Base-by-base conservation (phyloP, 2,888 invertebrate species). In the Athripsodes cinereus region DNA sequence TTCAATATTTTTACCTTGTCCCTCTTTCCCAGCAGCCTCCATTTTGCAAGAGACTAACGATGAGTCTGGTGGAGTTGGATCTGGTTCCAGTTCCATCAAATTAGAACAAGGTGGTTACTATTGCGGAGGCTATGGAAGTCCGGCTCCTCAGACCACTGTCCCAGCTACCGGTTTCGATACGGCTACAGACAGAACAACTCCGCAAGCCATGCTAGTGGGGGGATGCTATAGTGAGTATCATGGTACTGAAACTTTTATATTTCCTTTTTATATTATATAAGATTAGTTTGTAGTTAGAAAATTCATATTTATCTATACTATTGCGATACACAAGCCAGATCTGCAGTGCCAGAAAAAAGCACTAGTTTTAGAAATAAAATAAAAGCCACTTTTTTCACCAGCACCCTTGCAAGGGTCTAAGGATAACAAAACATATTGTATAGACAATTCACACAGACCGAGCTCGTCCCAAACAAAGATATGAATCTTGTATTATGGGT, bases 11-110 rank as follows among this genome's bases (percentile, higher is more conserved):
- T 58, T 49, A 58, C 58, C 58, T 49, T 54, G 50, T 54, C 40
- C 52, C 52, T 57, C 50, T 55, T 49, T 55, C 60, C 60, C 60
- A 61, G 68, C 83, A 96, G 96, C 94, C 67, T 96, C 96, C 71
- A 96, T 96, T 72, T 87, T 96, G 74, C 93, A 92, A 78, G 94
- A 94, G 77, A 84, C 90, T 65, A 89, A 85, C 63, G 87, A 87
- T 67, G 85, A 87, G 74, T 78, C 80, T 0, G 79, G 77, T n/a
- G 67, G 75, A 50, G 76, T 76, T 1, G 59, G 58, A 1, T 48
- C 52, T n/a, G 76, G 77, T 2, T 75, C 75, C 2, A 75, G 76
- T 54, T 76, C 56, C 26, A 79, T 79, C 55, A 79, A 79, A 67
- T 64, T 79, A 69, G 79, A 79, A 73, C 76, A 78, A 0, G 73